Base-by-base conservation (phyloP, 2,797 vertebrate genomes). In the Mormyrops boulengeri region DNA sequence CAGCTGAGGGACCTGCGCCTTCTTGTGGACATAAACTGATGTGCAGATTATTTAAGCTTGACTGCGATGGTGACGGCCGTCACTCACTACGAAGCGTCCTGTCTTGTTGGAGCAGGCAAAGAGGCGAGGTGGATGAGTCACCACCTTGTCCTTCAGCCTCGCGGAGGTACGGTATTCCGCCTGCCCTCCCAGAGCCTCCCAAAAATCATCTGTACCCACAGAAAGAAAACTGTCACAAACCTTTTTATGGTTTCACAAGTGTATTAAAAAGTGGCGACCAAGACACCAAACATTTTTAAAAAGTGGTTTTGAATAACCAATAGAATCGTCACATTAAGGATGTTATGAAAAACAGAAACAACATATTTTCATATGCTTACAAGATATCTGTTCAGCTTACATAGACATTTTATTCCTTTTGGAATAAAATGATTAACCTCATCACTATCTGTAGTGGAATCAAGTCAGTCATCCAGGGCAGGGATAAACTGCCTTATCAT, bases 51-150 rank as follows among this genome's bases (percentile, higher is more conserved):
- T 41, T 87, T 55, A 47, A 62, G 55, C 19, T 41, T 41, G 52
- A 66, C 8, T 19, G 62, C 3, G 50, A 8, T 9, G n/a, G 30
- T 38, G 9, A 22, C 30, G 9, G 30, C 6, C 38, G 2, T 41
- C 87, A 90, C 93, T 93, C 1, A 95, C 95, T 55, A 66, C 38
- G 88, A 96, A 94, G 19, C 77, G 93, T 14, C 95, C 95, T 0
- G 94, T 95, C 90, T 94, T 95, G 93, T 94, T 95, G 89, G 95
- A 94, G 90, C 94, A 95, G 91, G 93, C 94, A 6, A 96, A 95
- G 88, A 96, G 92, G 5, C 91, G 92, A 1, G 94, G 94, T 57
- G 95, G 95, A 89, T 94, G 94, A 47, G 85, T 73, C 0, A 93
- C 93, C 85, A 93, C 93, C 66, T 92, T 90, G 90, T 96, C 95